phyloP scores from a whole-genome alignment of 2,113 vertebrate species.

The Platichthys stellatus region DNA sequence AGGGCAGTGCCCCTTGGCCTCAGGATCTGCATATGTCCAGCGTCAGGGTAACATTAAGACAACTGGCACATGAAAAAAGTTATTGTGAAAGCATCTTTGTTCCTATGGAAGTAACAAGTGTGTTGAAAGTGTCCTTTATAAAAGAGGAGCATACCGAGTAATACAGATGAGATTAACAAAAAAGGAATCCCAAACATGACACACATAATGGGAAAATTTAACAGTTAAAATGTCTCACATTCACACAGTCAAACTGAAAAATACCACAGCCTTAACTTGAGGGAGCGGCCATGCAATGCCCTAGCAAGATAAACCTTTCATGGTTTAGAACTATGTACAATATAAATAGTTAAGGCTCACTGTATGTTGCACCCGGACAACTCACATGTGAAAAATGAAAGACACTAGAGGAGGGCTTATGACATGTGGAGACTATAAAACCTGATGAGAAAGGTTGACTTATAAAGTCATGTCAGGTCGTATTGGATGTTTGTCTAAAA shows the following conservation, averaged over 20 bases:
- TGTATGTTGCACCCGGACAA: slow-evolving; percentile 5
- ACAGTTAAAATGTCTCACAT: slow-evolving; percentile 15
- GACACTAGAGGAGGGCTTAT: not conserved
- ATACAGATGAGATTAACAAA: slow-evolving; percentile 2
- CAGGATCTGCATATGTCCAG: slow-evolving; percentile 26
- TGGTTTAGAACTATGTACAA: slow-evolving; percentile 13
- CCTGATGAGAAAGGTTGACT: not conserved
- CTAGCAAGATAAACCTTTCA: slow-evolving; percentile 58
- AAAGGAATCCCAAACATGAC: not conserved
- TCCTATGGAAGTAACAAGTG: not conserved
- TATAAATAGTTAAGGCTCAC: slow-evolving; percentile 21
- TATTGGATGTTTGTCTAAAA: not conserved
- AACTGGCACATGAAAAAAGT: not conserved
- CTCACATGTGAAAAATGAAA: slow-evolving; percentile 3
- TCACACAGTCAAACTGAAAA: slow-evolving; percentile 20
- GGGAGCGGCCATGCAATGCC: slow-evolving; percentile 43
- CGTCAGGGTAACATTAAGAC: slow-evolving; percentile 33
- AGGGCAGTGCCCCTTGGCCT: slow-evolving; percentile 29
- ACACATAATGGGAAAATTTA: slow-evolving; percentile 23
- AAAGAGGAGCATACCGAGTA: not conserved
- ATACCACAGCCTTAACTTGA: not conserved
- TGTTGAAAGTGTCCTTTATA: not conserved
- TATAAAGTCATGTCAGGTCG: not conserved
- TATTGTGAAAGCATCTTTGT: not conserved
- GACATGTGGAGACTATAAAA: not conserved